phyloP scores from a whole-genome alignment of 2,797 vertebrate species.

The Xenopus petersii region DNA sequence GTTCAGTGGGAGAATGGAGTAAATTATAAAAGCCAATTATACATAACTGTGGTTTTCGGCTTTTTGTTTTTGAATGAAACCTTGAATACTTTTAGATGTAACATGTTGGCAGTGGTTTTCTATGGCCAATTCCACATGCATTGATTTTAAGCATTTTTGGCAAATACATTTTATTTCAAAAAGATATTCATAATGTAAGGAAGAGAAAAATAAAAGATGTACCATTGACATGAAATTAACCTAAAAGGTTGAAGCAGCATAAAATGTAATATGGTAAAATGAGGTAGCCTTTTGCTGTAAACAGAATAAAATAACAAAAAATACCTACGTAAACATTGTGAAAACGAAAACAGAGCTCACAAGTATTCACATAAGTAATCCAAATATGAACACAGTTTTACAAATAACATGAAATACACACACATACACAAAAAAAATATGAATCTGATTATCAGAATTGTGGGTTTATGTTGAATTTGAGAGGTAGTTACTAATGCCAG shows the following conservation, averaged over 20 bases:
- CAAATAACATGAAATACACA: conserved; percentile 61
- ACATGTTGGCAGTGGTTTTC: background rate
- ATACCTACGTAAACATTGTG: conserved; percentile 66
- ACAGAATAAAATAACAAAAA: conserved; percentile 74
- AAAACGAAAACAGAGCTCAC: conserved; percentile 58
- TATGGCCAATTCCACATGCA: conserved; percentile 8
- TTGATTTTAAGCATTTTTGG: conserved; percentile 7
- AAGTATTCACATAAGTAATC: conserved; percentile 62
- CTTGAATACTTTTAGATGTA: background rate
- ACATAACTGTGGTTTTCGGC: too few species aligned
- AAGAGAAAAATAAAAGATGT: conserved; percentile 62
- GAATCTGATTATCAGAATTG: conserved; percentile 70
- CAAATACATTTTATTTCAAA: conserved; percentile 40
- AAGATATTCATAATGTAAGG: conserved; percentile 35
- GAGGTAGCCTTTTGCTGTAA: conserved; percentile 98
- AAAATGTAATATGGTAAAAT: conserved; percentile 72
- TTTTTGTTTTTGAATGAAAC: too few species aligned
- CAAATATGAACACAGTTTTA: conserved; percentile 60
- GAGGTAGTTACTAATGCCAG: conserved; percentile 94
- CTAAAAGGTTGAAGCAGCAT: conserved; percentile 69
- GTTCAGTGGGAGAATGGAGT: too few species aligned
- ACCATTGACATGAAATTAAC: conserved; percentile 68
- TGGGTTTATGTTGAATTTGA: conserved; percentile 79
- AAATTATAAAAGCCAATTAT: too few species aligned
- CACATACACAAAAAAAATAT: conserved; percentile 54